These are phyloP conservation scores for Pocillopora grandis DNA, from an alignment of 92 coral and sea anemone species.

Conservation along the genomic window DNA sequence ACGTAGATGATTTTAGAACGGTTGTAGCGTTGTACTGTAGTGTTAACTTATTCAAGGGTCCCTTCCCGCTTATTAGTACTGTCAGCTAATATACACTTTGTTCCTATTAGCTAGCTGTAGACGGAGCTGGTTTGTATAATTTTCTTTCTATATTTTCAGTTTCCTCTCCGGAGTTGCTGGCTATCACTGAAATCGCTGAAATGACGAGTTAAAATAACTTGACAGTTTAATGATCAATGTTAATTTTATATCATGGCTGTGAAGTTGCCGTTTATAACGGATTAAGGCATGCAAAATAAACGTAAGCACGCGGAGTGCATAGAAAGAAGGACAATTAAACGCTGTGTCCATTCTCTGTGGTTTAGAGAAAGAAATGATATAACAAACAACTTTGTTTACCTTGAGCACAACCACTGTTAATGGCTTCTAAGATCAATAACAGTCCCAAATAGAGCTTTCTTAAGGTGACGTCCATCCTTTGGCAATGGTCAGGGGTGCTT, in stretches of 20 bases:
- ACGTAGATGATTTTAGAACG: background rate
- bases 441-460: conserved; percentile 10
- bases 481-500: background rate
- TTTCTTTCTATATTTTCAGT: no score
- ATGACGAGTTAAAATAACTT: no score
- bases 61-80: background rate
- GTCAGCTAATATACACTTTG: no score
- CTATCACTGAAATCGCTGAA: no score
- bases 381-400: conserved; percentile 34
- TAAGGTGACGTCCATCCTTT: conserved; percentile 13
- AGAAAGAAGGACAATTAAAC: conserved; percentile 2
- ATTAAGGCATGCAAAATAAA: conserved; percentile 10
- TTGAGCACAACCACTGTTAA: conserved; percentile 19
- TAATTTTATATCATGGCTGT: background rate
- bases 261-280: background rate
- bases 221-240: background rate
- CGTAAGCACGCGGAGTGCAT: conserved; percentile 1
- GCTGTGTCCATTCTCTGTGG: background rate
- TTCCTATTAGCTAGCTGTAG: no score
- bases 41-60: background rate
- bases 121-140: no score
- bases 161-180: no score
- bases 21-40: background rate
- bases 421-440: background rate
- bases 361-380: background rate